Conservation (phyloP, 2,113 vertebrate genomes). For the Apus apus region DNA sequence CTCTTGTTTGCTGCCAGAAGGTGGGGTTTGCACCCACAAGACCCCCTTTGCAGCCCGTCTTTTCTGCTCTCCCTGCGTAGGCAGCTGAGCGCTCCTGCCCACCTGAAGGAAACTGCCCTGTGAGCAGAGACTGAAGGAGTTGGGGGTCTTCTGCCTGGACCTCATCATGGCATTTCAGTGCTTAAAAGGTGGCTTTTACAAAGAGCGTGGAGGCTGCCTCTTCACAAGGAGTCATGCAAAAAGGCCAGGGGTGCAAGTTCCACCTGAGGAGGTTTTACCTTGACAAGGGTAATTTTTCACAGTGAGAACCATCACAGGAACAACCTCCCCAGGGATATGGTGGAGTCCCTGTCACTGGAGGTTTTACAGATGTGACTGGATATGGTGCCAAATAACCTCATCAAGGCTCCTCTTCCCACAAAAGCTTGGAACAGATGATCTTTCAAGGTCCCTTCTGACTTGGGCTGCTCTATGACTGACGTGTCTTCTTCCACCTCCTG, state of each 20-base stretch:
- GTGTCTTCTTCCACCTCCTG: not conserved
- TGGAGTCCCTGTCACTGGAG: not conserved
- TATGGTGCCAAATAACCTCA: not conserved
- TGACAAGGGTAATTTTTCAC: not conserved
- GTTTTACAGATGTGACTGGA: not conserved
- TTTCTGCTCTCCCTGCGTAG: not conserved
- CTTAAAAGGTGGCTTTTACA: not conserved
- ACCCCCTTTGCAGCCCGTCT: not conserved
- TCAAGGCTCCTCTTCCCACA: rapidly evolving
- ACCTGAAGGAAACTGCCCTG: not conserved
- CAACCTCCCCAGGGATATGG: not conserved
- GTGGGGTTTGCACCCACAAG: not conserved
- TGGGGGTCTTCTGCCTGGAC: not conserved
- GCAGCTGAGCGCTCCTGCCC: not conserved
- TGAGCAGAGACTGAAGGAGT: not conserved
- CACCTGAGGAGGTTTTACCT: not conserved
- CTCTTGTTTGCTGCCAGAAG: not conserved
- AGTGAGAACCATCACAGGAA: not conserved
- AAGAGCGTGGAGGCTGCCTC: not conserved
- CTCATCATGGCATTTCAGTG: not conserved
- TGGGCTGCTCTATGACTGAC: not conserved
- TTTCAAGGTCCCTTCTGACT: not conserved
- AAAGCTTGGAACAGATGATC: not conserved
- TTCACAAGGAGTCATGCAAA: not conserved
- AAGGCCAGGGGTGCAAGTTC: not conserved